Percentiles rank a stretch among this genome's conserved stretches.
Evolutionary conservation across 2,113 vertebrate genomes (phyloP).

Genomic region (Melanocharis versteri): DNA sequence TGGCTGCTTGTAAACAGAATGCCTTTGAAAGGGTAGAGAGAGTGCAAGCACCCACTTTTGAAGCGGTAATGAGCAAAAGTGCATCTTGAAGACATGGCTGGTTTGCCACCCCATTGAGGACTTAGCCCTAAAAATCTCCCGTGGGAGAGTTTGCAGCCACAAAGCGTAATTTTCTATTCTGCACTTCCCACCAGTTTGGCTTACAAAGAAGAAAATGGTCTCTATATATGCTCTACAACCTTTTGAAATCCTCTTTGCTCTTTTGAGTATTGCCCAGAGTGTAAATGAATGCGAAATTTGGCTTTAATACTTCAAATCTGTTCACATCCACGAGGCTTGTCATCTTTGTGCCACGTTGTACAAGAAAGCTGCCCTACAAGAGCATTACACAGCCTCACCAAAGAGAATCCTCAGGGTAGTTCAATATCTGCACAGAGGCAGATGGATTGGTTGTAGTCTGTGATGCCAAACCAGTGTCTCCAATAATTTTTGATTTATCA

Average conservation of each 20-base stretch:
- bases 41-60: not conserved
- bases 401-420: not conserved
- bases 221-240: not conserved
- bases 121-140: not conserved
- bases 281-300: conserved; percentile 1
- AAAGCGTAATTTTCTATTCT: not conserved
- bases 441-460: not conserved
- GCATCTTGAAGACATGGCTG: not conserved
- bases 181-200: not conserved
- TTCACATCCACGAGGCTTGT: not conserved
- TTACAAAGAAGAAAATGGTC: not conserved
- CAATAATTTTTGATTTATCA: not conserved
- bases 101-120: not conserved
- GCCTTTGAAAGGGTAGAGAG: not conserved
- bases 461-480: not conserved
- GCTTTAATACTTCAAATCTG: conserved; percentile 4
- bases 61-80: not conserved
- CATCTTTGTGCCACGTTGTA: not conserved
- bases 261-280: not conserved
- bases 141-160: not conserved
- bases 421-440: not conserved
- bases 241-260: conserved; percentile 16
- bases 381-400: not conserved
- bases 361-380: not conserved
- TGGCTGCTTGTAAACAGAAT: not conserved